phyloP scores from a whole-genome alignment of 2,797 vertebrate species.

The Babyrousa celebensis region DNA sequence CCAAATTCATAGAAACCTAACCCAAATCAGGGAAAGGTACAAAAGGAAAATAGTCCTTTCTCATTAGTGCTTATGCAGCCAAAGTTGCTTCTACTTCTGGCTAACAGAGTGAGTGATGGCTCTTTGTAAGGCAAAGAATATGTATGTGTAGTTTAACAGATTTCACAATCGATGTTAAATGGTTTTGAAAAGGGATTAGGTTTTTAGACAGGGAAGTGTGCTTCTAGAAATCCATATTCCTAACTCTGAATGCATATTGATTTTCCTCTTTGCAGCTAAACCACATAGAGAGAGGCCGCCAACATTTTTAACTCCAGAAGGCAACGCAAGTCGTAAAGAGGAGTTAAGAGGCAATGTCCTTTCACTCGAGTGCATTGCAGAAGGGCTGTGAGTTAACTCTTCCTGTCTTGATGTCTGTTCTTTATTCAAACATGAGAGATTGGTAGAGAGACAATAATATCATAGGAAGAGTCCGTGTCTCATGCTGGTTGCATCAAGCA shows the following conservation, averaged over 20 bases:
- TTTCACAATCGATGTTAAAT: slow-evolving; percentile 51
- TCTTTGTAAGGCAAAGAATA: slow-evolving; percentile 31
- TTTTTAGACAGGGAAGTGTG: slow-evolving; percentile 68
- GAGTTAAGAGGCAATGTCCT: slow-evolving; percentile 96
- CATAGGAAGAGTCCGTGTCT: background rate
- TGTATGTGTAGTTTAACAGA: slow-evolving; percentile 41
- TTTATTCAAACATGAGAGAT: slow-evolving; percentile 11
- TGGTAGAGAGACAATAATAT: background rate
- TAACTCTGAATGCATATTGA: slow-evolving; percentile 71
- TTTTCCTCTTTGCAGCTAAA: slow-evolving; percentile 92
- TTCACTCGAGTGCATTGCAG: slow-evolving; percentile 98
- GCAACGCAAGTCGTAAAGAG: slow-evolving; percentile 94
- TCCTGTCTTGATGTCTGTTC: slow-evolving; percentile 34
- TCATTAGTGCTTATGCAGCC: background rate
- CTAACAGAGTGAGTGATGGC: background rate
- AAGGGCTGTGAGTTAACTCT: slow-evolving; percentile 96
- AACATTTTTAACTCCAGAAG: slow-evolving; percentile 94
- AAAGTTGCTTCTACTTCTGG: slow-evolving; percentile 37
- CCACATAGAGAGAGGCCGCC: slow-evolving; percentile 94
- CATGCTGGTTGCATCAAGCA: slow-evolving; percentile 11
- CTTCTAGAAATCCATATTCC: slow-evolving; percentile 68
- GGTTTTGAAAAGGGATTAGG: slow-evolving; percentile 61
- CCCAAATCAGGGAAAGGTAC: background rate
- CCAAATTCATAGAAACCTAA: slow-evolving; percentile 48
- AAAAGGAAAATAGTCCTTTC: slow-evolving; percentile 46